These are phyloP conservation scores for Sciurus niger DNA, from an alignment of 2,113 vertebrate genomes.

Conservation along the genomic window DNA sequence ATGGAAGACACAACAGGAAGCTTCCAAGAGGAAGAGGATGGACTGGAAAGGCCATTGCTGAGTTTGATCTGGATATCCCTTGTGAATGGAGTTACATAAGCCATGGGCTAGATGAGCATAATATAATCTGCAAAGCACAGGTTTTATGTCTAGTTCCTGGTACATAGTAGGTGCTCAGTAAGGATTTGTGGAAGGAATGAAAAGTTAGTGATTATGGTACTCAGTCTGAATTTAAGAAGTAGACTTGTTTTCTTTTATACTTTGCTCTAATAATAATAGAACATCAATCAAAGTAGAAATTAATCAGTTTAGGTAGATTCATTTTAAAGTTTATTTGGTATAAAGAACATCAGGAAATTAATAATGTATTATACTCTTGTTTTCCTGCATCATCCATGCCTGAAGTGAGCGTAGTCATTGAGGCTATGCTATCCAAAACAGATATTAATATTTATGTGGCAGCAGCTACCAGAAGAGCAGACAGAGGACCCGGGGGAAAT, in stretches of 20 bases:
- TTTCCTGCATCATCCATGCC: constrained; percentile 69
- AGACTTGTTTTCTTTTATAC: constrained; percentile 34
- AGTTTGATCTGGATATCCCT: background rate
- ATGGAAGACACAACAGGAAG: background rate
- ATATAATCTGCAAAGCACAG: background rate
- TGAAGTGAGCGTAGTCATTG: constrained; percentile 47
- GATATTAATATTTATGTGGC: constrained; percentile 79
- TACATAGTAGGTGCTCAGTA: background rate
- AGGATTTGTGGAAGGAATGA: background rate
- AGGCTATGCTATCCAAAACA: constrained; percentile 53
- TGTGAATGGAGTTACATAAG: background rate
- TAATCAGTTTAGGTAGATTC: constrained; percentile 64
- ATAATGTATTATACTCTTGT: constrained; percentile 68
- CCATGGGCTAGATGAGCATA: background rate
- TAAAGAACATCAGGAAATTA: constrained; percentile 69
- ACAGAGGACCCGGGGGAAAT: constrained; percentile 59
- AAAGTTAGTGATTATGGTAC: background rate
- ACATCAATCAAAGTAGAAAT: constrained; percentile 60
- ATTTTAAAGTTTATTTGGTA: constrained; percentile 69
- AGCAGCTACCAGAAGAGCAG: constrained; percentile 66
- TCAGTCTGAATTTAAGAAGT: background rate
- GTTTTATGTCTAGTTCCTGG: background rate
- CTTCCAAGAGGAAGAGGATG: background rate
- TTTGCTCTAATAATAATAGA: constrained; percentile 44
- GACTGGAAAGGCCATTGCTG: background rate